Evolutionary conservation across 2,888 invertebrate genomes (phyloP), one percentile per base, ranked within the genome.

Genomic region (Drosophila helvetica): DNA sequence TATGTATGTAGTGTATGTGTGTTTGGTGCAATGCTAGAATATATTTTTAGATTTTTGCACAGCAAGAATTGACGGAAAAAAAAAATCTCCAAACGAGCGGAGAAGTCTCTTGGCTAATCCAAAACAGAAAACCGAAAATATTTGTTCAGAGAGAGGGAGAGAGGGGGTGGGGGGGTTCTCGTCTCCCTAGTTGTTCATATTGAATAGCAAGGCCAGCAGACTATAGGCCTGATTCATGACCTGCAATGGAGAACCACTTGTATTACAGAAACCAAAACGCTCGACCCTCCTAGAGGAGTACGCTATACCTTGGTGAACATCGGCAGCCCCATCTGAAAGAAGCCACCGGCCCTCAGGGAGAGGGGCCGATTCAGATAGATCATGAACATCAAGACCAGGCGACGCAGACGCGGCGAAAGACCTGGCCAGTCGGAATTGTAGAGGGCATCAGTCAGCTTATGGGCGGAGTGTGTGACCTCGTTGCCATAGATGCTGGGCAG

Each of bases 141-240:
- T 52, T 15, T 7, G 12, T 27, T 22, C 52, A 12, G 8, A 30
- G 19, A 18, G 43, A 27, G n/a, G n/a, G n/a, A n/a, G n/a, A n/a
- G n/a, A n/a, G n/a, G n/a, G n/a, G n/a, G n/a, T n/a, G n/a, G n/a
- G n/a, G n/a, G n/a, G n/a, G n/a, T n/a, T n/a, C n/a, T 25, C 15
- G 9, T 25, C 4, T 27, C 19, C n/a, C 48, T 75, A 75, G 38
- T 68, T 43, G 46, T 79, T 64, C 47, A 79, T 67, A 22, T 82
- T 82, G 1, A 81, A 71, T 17, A 81, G 55, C 51, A 81, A 46
- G 19, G 81, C 85, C 58, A 82, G 68, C 7, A 82, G 62, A 48
- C 79, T 82, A 19, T 81, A 85, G 43, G 81, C 74, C 43, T 85
- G 83, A 52, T 82, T 82, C 18, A 82, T 67, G 22, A 62, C 69